Evolutionary conservation across 2,113 vertebrate genomes (phyloP), one percentile per base, ranked within the genome.

Genomic region (Amphiprion ocellaris): DNA sequence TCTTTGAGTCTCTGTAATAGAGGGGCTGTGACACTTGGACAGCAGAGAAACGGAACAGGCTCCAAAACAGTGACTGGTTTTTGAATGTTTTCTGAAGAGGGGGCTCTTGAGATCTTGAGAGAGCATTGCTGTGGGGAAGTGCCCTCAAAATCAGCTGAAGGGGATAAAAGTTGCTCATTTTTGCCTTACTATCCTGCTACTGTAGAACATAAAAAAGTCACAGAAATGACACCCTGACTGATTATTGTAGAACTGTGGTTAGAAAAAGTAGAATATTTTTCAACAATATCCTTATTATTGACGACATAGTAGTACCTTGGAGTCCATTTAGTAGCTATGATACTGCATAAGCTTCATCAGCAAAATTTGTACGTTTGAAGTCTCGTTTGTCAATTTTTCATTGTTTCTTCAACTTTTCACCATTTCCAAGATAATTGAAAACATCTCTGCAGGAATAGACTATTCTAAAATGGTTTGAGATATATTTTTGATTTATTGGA

Each of bases 61-160:
- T 69, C 23, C 39, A 69, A 59, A 73, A 24, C 1, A 0, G 28
- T 44, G 26, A 65, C 33, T 62, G 71, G 19, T 30, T 55, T 21
- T 30, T 55, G 17, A 69, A 55, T 53, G 16, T 21, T 71, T 74
- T 68, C 28, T 71, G 16, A 78, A 84, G 3, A 4, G 61, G 17
- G 15, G 39, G 37, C 49, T 53, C 66, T 58, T 61, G 10, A 33
- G 49, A 4, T 17, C 28, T 62, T 47, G 4, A 58, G 14, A 30
- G 24, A 24, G n/a, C 41, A 49, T 14, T 11, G 2, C 4, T 15
- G 17, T 28, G 24, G 50, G 53, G 1, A 67, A 55, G 23, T 64
- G 17, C 9, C 11, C 11, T 17, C 28, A 46, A 19, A 63, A 26
- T 50, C 26, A 75, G 28, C 54, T 39, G 28, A 37, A 15, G 12